Evolutionary conservation across 2,113 vertebrate species (phyloP).

Genomic region (Psophia crepitans): DNA sequence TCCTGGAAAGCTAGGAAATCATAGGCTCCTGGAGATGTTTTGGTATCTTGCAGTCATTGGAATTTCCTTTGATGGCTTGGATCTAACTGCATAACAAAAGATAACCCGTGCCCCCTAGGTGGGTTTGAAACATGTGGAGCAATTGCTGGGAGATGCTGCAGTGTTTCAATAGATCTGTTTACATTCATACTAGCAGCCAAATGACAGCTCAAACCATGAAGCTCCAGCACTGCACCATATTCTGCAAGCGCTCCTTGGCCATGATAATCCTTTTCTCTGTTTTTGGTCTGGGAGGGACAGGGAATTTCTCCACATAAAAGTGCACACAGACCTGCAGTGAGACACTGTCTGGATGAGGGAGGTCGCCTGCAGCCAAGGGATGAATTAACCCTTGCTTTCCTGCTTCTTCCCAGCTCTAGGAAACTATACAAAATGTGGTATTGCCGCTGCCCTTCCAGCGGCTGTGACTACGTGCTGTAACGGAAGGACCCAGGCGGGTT

Average conservation of each 20-base stretch:
- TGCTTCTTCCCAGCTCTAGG: background rate
- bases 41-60: background rate
- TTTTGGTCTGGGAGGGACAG: background rate
- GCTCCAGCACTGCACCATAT: background rate
- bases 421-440: background rate
- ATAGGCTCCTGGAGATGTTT: background rate
- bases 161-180: background rate
- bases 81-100: background rate
- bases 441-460: background rate
- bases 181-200: background rate
- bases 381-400: background rate
- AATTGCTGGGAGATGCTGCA: background rate
- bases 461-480: accelerated
- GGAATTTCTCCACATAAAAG: background rate
- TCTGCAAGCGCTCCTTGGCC: background rate
- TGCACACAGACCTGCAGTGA: background rate
- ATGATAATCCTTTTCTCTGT: background rate
- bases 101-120: background rate
- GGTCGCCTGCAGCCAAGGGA: background rate
- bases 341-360: background rate
- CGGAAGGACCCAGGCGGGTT: background rate
- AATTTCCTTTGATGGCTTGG: background rate
- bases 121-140: background rate
- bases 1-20: background rate
- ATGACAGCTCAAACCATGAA: background rate